These are phyloP conservation scores for Apostichopus leukothele DNA, from an alignment of 53 echinoderm and acorn worm genomes.

Conservation along the genomic window DNA sequence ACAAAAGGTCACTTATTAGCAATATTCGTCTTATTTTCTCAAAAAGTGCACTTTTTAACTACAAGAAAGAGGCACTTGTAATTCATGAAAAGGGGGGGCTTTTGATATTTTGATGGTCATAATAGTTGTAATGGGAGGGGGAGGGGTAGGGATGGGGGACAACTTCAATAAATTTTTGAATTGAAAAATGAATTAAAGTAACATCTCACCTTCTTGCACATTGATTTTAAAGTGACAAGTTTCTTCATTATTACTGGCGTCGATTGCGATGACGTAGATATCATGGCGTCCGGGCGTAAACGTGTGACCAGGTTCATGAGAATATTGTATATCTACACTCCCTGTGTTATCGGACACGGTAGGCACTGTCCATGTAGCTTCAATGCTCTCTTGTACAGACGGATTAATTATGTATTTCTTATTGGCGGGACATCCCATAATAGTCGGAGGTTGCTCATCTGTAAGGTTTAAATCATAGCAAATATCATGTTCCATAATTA, in stretches of 20 bases:
- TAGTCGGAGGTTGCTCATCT: slow-evolving; percentile 10
- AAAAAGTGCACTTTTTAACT: no score
- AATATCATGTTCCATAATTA: no score
- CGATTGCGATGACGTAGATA: not conserved
- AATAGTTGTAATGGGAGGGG: no score
- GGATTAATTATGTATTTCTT: not conserved
- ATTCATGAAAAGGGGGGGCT: no score
- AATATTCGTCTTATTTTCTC: no score
- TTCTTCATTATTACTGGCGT: slow-evolving; percentile 1
- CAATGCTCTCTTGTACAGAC: not conserved
- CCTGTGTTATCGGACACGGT: not conserved
- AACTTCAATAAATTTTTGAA: not conserved
- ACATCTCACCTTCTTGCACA: slow-evolving; percentile 6
- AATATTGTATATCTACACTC: not conserved
- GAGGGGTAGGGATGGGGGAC: not conserved
- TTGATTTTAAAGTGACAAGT: not conserved
- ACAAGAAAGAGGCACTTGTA: no score
- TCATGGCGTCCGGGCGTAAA: slow-evolving; percentile 11
- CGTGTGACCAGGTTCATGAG: slow-evolving; percentile 8
- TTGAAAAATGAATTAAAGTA: not conserved
- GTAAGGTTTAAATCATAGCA: no score
- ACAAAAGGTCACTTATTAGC: no score
- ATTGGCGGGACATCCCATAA: not conserved
- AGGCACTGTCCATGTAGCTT: not conserved
- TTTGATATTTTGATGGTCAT: no score